These are phyloP conservation scores for Erethizon dorsatum DNA, from an alignment of 2,797 vertebrate genomes.

Conservation along the genomic window DNA sequence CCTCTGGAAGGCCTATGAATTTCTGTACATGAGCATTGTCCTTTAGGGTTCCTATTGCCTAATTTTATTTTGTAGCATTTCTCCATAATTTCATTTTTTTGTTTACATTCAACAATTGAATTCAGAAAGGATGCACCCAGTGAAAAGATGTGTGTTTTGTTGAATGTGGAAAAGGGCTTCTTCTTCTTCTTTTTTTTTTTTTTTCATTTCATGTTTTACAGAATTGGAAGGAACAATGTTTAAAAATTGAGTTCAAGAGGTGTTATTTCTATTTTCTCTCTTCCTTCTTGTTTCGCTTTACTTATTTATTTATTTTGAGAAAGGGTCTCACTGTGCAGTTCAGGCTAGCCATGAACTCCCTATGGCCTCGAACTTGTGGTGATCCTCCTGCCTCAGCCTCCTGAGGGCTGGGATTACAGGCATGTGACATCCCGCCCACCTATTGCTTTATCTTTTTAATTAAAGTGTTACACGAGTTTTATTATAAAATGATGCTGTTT, in stretches of 20 bases:
- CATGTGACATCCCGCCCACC: background rate
- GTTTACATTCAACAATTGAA: conserved; percentile 19
- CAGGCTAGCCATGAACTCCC: background rate
- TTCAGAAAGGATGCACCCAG: conserved; percentile 1
- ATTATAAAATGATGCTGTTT: conserved; percentile 20
- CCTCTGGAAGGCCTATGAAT: background rate
- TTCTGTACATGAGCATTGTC: background rate
- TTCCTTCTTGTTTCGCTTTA: background rate
- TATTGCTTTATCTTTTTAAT: conserved; percentile 2
- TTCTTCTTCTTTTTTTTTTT: background rate
- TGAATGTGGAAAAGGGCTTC: background rate
- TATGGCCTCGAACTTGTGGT: background rate
- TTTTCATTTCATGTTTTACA: conserved; percentile 21
- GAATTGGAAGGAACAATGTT: conserved; percentile 47
- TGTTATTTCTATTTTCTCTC: background rate
- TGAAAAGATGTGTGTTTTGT: conserved; percentile 30
- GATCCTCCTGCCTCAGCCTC: background rate
- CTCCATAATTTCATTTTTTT: background rate
- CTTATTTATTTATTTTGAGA: background rate
- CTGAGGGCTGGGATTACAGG: background rate
- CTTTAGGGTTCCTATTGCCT: background rate
- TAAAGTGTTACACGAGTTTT: conserved; percentile 20
- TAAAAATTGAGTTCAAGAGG: conserved; percentile 38
- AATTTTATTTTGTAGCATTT: conserved; percentile 65
- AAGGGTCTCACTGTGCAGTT: background rate